Evolutionary conservation across 1,140 invertebrate species (phyloP).

Genomic region (Nebria ingens): DNA sequence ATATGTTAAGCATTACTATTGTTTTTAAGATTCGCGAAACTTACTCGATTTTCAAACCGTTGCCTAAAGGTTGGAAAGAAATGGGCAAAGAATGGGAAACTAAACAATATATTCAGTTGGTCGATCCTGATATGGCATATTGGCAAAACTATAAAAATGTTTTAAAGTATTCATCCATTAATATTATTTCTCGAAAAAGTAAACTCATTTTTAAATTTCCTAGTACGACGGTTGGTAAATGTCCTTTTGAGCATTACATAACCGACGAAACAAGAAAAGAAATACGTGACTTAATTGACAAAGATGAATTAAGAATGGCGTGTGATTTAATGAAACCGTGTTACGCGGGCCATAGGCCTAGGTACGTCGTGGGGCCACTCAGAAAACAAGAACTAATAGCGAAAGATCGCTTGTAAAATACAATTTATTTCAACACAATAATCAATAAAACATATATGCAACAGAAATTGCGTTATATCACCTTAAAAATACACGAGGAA

Average conservation of each 20-base stretch:
- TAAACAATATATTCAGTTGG: background rate
- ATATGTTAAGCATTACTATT: background rate
- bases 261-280: conserved; percentile 23
- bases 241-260: conserved; percentile 21
- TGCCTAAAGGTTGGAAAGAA: background rate
- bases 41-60: background rate
- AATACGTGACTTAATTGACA: conserved; percentile 25
- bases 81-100: background rate
- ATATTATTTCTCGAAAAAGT: background rate
- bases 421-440: too few species aligned
- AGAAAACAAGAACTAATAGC: conserved; percentile 23
- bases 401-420: too few species aligned
- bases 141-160: background rate
- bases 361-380: conserved; percentile 21
- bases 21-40: background rate
- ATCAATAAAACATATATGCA: too few species aligned
- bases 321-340: conserved; percentile 24
- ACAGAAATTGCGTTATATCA: too few species aligned
- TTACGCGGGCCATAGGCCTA: conserved; percentile 27
- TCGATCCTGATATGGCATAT: background rate
- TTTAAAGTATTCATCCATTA: background rate
- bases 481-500: too few species aligned
- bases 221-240: conserved; percentile 16
- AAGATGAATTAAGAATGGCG: conserved; percentile 24
- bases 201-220: background rate